Base-by-base conservation (phyloP, 2,888 invertebrate genomes). In the Hemistola chrysoprasaria region DNA sequence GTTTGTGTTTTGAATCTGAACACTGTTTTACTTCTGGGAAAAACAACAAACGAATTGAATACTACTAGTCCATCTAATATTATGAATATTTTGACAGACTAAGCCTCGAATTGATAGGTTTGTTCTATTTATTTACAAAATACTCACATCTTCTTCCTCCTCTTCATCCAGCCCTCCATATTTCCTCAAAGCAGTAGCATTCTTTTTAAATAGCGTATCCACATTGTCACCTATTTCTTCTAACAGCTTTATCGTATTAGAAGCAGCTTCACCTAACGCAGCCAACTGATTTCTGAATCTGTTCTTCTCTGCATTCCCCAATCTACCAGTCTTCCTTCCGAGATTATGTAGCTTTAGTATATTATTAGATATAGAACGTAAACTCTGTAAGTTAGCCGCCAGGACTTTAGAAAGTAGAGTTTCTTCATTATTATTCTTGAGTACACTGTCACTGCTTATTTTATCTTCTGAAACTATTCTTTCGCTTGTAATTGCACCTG, bases 311-410 rank as follows among this genome's bases (percentile, higher is more conserved):
- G 74, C 78, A 10, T 74, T 71, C 2, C 81, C 88, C 11, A 93
- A 72, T 1, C 75, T 68, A 0, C 93, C 93, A 23, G 88, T 90
- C 35, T 81, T 88, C 55, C 92, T 91, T 5, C 92, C 92, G 43
- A 87, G 61, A 56, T 92, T 92, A 59, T 92, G 92, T 25, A 93
- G 75, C 50, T 89, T 90, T 5, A 93, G 80, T 16, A 93, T 77
- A 45, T 87, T 90, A 1, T 84, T 78, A 0, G 93, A 92, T 0
- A 91, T 83, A 5, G 83, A 70, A 52, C 91, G 92, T 6, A 93
- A 87, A 31, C 83, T 90, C 51, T 89, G 86, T 27, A 93, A 81
- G 62, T 92, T 92, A 5, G 82, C 78, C 0, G 84, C 84, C 51
- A 92, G 82, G 0, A 83, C 77, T 65, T 79, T 79, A 0, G 71